A percentile compares a stretch with the other conserved stretches of the same genome.
phyloP scores from a whole-genome alignment of 1,140 invertebrate genomes.

The Lepidurus apus region DNA sequence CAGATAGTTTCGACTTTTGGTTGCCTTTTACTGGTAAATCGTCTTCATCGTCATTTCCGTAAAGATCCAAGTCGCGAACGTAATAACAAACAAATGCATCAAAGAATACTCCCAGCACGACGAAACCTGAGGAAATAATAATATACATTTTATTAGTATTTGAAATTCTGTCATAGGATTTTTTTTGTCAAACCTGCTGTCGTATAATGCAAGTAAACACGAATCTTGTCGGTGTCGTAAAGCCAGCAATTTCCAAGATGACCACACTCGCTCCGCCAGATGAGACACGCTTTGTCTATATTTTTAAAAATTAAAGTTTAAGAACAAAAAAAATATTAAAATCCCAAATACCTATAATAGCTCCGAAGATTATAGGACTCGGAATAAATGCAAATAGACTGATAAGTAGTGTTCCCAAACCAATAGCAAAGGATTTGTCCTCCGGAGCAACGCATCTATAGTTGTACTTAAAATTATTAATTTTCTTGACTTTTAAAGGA shows the following conservation, averaged over 20 bases:
- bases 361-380: constrained; percentile 40
- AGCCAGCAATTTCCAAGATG: constrained; percentile 32
- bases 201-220: constrained; percentile 28
- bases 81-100: constrained; percentile 29
- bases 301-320: neutral
- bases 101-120: constrained; percentile 28
- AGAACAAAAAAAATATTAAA: neutral
- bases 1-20: neutral
- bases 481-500: neutral
- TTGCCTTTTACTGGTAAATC: neutral
- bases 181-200: constrained; percentile 30
- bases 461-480: neutral
- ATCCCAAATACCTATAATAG: constrained; percentile 37
- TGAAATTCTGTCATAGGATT: neutral
- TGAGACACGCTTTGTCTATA: constrained; percentile 33
- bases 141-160: neutral
- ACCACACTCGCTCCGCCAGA: constrained; percentile 34
- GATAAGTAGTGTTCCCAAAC: constrained; percentile 37
- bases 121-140: constrained; percentile 23
- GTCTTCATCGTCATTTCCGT: constrained; percentile 26
- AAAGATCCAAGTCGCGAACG: constrained; percentile 32
- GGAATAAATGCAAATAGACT: constrained; percentile 41
- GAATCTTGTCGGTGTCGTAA: constrained; percentile 33
- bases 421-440: constrained; percentile 39
- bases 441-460: constrained; percentile 38